Base-by-base conservation (phyloP, 2,888 invertebrate genomes). In the Limnephilus rhombicus region DNA sequence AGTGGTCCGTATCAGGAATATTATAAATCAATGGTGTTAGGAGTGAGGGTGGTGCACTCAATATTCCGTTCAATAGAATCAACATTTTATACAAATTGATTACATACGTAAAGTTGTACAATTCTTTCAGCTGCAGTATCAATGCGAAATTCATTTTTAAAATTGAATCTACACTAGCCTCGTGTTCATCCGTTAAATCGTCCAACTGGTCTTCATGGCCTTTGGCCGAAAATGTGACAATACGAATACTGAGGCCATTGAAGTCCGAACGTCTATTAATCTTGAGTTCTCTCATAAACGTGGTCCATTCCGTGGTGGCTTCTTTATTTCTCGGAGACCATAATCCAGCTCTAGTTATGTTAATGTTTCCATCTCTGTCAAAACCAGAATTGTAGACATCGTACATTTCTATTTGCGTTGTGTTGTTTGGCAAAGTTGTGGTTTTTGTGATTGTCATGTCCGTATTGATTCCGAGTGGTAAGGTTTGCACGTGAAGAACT, bases 321-420 rank as follows among this genome's bases (percentile, higher is more conserved):
- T 34, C 80, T 80, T 89, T 41, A 34, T 83, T 49, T 7, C 80
- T 68, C 41, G 85, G 80, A 29, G 80, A 68, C 93, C 93, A 94
- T 68, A 15, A 87, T 91, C 94, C 94, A 13, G 93, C 92, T 34
- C 53, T 83, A 0, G 95, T 95, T 45, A 95, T 94, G 92, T 95
- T 95, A 0, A 95, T 92, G 45, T 94, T 92, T 0, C 95, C 95
- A 24, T 95, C 95, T 89, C 95, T 90, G 53, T 94, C 94, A 80
- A 94, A 94, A 1, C 95, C 95, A 81, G 94, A 94, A 85, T 95
- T 95, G 92, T 95, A 95, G 13, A 95, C 94, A 94, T 95, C 95
- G 87, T 94, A 95, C 18, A 94, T 83, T 12, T 91, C 89, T 5
- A 93, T 31, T 18, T 68, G 41, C 9, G 34, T 37, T 3, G 80